Evolutionary conservation across 1,140 invertebrate genomes (phyloP), one percentile per base, ranked within the genome.

Genomic region (Leptopilina clavipes): DNA sequence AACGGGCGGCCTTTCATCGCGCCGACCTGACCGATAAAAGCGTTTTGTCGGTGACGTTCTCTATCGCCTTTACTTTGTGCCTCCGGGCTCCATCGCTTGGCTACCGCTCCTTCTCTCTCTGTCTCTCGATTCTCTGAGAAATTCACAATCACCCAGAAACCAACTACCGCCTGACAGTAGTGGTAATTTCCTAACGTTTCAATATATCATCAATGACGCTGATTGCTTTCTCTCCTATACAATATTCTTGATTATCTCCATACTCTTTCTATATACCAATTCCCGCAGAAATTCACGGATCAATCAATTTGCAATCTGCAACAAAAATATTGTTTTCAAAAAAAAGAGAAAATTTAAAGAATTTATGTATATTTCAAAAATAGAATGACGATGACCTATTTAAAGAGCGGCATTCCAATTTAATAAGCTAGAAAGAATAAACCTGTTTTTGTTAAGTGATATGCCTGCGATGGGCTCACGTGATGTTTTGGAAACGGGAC

Each of bases 1-100:
- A 88, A 88, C 83, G 79, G 80, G 82, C 74, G 72, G 82, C 85
- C 87, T 88, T 89, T 88, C 87, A 88, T 88, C 87, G 85, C 82
- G 82, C 88, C 88, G 84, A 73, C 77, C 79, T 31, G 76, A 72
- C 72, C 75, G 77, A 78, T 83, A 84, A 85, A 52, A 83, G 77
- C 79, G 80, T 83, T 83, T 83, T 82, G 82, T 83, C 79, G 79
- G 82, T 78, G 79, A 79, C 77, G 79, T 82, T 81, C 56, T 76
- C 71, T 83, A 82, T 82, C 82, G 80, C 77, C 59, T 74, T 80
- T 79, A 76, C 79, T 81, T 78, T 75, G 76, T 78, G 77, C 79
- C 79, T 65, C 22, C 12, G 59, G 76, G 65, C 74, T 75, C 76
- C 75, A 82, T 76, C 71, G 80, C 56, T 37, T 70, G 76, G 77